phyloP scores from a whole-genome alignment of 1,140 invertebrate genomes.

The Brachionus angularis region DNA sequence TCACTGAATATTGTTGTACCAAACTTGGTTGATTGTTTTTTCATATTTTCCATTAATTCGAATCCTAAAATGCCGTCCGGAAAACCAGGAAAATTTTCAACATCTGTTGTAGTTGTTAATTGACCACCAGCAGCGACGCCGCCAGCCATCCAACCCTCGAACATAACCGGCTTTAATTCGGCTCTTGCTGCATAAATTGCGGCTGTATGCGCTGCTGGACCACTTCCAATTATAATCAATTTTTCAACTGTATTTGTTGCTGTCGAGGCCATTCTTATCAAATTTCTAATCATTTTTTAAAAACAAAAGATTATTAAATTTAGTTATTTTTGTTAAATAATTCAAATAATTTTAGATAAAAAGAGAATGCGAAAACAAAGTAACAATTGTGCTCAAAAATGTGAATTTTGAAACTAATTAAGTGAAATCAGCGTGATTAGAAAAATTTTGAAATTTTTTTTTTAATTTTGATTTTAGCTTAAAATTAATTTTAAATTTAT shows the following conservation, averaged over 20 bases:
- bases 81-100: conserved; percentile 38
- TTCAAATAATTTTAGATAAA: too few species aligned
- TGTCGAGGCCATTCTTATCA: conserved; percentile 15
- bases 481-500: too few species aligned
- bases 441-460: too few species aligned
- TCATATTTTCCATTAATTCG: conserved; percentile 38
- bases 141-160: conserved; percentile 26
- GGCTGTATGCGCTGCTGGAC: conserved; percentile 33
- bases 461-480: too few species aligned
- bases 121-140: conserved; percentile 32
- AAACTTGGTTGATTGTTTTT: conserved; percentile 22
- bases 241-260: not conserved
- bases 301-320: too few species aligned
- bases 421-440: too few species aligned
- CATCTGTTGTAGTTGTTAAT: conserved; percentile 11
- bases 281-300: conserved; percentile 36
- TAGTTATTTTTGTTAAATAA: too few species aligned
- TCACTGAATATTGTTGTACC: conserved; percentile 10
- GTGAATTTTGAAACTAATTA: too few species aligned
- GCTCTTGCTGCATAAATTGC: conserved; percentile 31
- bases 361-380: too few species aligned
- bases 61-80: conserved; percentile 2
- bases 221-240: conserved; percentile 30
- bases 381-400: too few species aligned
- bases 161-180: conserved; percentile 13